These are phyloP conservation scores for Drosophila orosa DNA, from an alignment of 1,140 invertebrate species.

Conservation along the genomic window DNA sequence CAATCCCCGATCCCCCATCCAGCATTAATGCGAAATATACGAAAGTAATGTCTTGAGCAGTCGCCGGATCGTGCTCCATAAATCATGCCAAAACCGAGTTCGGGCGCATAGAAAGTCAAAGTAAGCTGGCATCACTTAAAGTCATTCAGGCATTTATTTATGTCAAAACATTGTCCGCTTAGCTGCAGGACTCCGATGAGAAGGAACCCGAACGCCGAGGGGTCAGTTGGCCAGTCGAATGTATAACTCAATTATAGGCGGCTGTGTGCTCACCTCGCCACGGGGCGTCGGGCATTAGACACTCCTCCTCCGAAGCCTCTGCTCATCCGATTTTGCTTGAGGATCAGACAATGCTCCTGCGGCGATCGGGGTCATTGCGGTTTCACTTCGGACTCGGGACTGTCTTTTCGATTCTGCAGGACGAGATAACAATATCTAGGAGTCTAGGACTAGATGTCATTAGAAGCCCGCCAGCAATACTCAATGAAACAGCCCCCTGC, in stretches of 20 bases:
- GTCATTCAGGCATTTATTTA: conserved; percentile 81
- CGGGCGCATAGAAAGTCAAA: conserved; percentile 69
- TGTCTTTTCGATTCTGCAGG: conserved; percentile 30
- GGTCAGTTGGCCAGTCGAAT: conserved; percentile 58
- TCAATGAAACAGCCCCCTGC: conserved; percentile 57
- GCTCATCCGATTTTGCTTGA: conserved; percentile 21
- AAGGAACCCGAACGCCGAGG: conserved; percentile 34
- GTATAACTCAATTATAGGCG: conserved; percentile 81
- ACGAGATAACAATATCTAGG: conserved; percentile 40
- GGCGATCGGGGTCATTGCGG: conserved; percentile 69
- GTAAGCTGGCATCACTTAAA: conserved; percentile 78
- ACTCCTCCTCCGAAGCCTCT: conserved; percentile 52
- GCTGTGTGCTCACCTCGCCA: conserved; percentile 69
- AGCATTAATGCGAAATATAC: conserved; percentile 22
- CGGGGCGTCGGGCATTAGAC: conserved; percentile 77
- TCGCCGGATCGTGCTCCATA: conserved; percentile 64
- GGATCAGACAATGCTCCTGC: conserved; percentile 50
- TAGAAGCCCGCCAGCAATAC: conserved; percentile 57
- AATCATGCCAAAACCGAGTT: conserved; percentile 72
- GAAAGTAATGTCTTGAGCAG: conserved; percentile 55
- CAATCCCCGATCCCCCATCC: conserved; percentile 13
- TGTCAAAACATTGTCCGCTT: conserved; percentile 77
- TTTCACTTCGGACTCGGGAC: conserved; percentile 29
- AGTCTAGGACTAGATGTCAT: conserved; percentile 65
- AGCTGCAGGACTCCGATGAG: conserved; percentile 28